Evolutionary conservation across 2,797 vertebrate species (phyloP), one percentile per base, ranked within the genome.

Genomic region (Lates japonicus): DNA sequence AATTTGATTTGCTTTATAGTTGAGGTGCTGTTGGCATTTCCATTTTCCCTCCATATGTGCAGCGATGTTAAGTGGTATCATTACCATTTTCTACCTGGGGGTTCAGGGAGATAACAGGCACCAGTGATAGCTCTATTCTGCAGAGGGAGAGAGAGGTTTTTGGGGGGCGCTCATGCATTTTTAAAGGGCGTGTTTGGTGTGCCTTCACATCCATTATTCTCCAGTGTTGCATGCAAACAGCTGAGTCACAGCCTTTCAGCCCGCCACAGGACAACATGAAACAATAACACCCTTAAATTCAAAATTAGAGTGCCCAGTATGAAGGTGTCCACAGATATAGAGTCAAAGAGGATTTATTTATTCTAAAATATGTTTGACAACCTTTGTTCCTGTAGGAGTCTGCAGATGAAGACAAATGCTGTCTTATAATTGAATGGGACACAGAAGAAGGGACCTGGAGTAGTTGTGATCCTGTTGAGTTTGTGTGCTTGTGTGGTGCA

Each of bases 1-100:
- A 99, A 99, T 99, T 98, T 97, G 94, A 96, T 97, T 98, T 99
- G 96, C 97, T 99, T 99, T 99, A 97, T 98, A 99, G 97, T 98
- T 97, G 95, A 96, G 96, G 96, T 96, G 97, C 98, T 98, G 95
- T 96, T 95, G 97, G 98, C 97, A 97, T 96, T 97, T 97, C 95
- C 94, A 96, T 93, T 96, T 96, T 96, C 94, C 94, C 94, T 95
- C 93, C 95, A 96, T 97, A 96, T 94, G 91, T 93, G 94, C 95
- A 95, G 92, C 92, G 93, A 96, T 97, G 96, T 96, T 98, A 97
- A 98, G 96, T 94, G 96, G 94, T 93, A 96, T 99, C 96, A 98
- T 99, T 99, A 98, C 95, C 98, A 98, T 99, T 97, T 95, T 95
- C 95, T 97, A 98, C 97, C 97, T 98, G 95, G 94, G 95, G 97